Percentiles rank a stretch among this genome's conserved stretches.
Conservation (phyloP, 2,888 invertebrate species). For the Argyresthia goedartella region DNA sequence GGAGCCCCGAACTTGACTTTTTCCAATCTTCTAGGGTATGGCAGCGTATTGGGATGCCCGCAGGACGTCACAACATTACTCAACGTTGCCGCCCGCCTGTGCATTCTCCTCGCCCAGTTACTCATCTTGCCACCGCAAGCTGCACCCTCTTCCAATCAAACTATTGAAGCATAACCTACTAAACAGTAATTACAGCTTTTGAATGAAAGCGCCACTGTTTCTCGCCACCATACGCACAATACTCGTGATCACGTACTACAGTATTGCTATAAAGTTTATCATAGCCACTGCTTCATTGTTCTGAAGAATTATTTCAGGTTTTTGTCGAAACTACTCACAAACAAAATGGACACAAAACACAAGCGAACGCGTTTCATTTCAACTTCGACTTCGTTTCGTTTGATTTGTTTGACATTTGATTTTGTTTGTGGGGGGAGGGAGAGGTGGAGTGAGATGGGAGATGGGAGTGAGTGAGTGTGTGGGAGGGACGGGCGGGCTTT, state of each 20-base stretch:
- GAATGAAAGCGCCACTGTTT: conserved; percentile 1
- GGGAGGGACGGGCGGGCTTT: too few relatives aligned
- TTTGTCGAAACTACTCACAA: background rate
- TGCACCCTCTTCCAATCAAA: conserved; percentile 9
- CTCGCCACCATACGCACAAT: background rate
- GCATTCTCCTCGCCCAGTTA: conserved; percentile 94
- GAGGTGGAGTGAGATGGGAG: background rate
- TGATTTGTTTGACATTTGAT: background rate
- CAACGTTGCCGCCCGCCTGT: conserved; percentile 90
- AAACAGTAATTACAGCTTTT: conserved; percentile 5
- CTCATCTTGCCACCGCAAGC: conserved; percentile 73
- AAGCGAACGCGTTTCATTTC: conserved; percentile 2
- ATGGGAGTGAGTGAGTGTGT: background rate
- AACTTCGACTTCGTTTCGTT: background rate
- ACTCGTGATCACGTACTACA: background rate
- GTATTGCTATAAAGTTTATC: background rate
- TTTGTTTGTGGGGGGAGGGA: too few relatives aligned
- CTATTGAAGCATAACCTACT: conserved; percentile 15
- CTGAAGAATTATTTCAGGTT: background rate
- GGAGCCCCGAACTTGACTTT: conserved; percentile 96
- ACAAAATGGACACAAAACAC: conserved; percentile 5
- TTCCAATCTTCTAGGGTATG: conserved; percentile 87
- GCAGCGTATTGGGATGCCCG: conserved; percentile 84
- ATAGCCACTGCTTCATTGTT: background rate
- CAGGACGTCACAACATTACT: conserved; percentile 93